Conservation (phyloP, 2,797 vertebrate species). For the Heteromormyrus szaboi region DNA sequence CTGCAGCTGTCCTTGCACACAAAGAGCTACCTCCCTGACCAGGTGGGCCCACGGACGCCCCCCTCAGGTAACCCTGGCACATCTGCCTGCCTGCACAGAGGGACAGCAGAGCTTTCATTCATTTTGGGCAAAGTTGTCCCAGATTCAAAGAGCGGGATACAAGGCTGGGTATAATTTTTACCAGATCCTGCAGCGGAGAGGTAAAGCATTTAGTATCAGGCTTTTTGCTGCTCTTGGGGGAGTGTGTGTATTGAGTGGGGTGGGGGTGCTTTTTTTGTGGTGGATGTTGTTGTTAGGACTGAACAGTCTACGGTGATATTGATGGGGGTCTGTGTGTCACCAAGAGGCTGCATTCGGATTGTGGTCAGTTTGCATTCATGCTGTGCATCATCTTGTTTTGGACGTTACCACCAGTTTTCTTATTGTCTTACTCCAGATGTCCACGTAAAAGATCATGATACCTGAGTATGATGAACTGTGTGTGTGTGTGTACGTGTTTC, state of each 20-base stretch:
- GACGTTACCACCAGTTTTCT: neutral
- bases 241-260: neutral
- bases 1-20: neutral
- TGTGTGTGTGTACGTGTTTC: slow-evolving; percentile 6
- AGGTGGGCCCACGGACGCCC: neutral
- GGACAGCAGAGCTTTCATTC: neutral
- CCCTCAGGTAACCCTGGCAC: neutral
- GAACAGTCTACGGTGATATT: neutral
- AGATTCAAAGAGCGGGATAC: neutral
- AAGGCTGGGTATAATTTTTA: neutral
- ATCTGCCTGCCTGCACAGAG: neutral
- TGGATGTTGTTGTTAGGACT: neutral
- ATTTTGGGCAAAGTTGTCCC: neutral
- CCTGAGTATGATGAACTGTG: neutral
- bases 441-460: neutral
- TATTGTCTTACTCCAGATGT: neutral
- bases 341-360: neutral
- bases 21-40: slow-evolving; percentile 4
- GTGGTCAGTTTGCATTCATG: neutral
- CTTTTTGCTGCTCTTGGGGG: neutral
- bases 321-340: neutral
- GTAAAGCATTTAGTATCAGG: neutral
- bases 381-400: neutral
- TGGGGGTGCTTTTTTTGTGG: neutral
- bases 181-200: neutral